Conservation (phyloP, 1,140 invertebrate species). For the Cydia amplana region DNA sequence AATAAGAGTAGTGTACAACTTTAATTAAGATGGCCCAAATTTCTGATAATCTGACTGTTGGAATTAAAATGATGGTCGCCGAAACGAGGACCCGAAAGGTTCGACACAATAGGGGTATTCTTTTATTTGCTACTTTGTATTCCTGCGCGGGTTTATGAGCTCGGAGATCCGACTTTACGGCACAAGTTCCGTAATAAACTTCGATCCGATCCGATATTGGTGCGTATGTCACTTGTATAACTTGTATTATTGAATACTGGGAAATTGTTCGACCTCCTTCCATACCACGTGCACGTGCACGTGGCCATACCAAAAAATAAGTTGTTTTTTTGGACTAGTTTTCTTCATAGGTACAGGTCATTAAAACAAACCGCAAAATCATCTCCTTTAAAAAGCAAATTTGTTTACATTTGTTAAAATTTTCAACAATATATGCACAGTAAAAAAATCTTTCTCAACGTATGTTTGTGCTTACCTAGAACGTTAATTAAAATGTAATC, state of each 20-base stretch:
- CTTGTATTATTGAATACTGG: conserved; percentile 22
- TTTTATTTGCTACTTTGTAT: conserved; percentile 51
- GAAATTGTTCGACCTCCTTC: background rate
- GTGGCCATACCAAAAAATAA: too few species aligned
- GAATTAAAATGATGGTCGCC: background rate
- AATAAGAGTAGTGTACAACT: too few species aligned
- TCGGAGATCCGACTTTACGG: conserved; percentile 61
- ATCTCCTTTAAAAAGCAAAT: too few species aligned
- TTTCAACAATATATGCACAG: too few species aligned
- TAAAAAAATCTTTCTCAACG: too few species aligned
- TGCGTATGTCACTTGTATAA: conserved; percentile 40
- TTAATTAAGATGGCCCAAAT: too few species aligned
- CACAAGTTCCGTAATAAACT: conserved; percentile 51
- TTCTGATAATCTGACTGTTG: too few species aligned
- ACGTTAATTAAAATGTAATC: background rate
- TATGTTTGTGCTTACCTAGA: background rate
- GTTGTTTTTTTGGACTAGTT: background rate
- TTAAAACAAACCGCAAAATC: too few species aligned
- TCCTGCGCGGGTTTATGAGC: conserved; percentile 57
- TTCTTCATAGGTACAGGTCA: background rate
- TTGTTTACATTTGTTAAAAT: too few species aligned
- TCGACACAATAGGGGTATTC: conserved; percentile 44
- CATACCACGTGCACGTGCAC: too few species aligned
- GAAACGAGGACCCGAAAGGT: conserved; percentile 38
- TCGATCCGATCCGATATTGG: conserved; percentile 47